phyloP scores from a whole-genome alignment of 2,113 vertebrate genomes.

The Psilopsiagon aurifrons region DNA sequence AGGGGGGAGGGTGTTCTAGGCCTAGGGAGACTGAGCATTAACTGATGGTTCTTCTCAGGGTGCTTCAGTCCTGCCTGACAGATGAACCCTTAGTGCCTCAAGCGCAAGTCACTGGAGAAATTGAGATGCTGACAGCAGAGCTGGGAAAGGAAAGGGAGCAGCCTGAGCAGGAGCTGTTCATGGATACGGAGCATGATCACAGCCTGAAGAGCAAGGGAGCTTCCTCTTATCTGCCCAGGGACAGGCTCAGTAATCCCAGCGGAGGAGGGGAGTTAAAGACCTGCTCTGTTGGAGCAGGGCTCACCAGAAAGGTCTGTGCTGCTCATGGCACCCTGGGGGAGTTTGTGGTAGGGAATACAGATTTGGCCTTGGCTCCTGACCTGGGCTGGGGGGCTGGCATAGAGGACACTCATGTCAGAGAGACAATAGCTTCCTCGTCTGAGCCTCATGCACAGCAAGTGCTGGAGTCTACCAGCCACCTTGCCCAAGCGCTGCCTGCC shows the following conservation, averaged over 20 bases:
- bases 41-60: constrained; percentile 41
- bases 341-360: not conserved
- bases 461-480: rapidly evolving
- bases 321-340: rapidly evolving
- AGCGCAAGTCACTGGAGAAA: not conserved
- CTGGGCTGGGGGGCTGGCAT: rapidly evolving
- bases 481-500: not conserved
- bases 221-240: not conserved
- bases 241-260: not conserved
- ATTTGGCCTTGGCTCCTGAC: not conserved
- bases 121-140: not conserved
- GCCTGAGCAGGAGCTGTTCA: not conserved
- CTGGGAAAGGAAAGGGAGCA: not conserved
- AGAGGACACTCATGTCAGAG: rapidly evolving
- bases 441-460: not conserved
- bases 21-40: not conserved
- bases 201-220: not conserved
- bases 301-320: not conserved
- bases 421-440: not conserved
- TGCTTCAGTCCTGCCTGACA: not conserved
- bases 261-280: not conserved
- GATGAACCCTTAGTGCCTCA: not conserved
- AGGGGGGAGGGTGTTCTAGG: not conserved
- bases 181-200: rapidly evolving
- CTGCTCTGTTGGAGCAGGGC: not conserved